Evolutionary conservation across 64 coral and sea anemone species (phyloP).

Genomic region (Platygyra sinensis): DNA sequence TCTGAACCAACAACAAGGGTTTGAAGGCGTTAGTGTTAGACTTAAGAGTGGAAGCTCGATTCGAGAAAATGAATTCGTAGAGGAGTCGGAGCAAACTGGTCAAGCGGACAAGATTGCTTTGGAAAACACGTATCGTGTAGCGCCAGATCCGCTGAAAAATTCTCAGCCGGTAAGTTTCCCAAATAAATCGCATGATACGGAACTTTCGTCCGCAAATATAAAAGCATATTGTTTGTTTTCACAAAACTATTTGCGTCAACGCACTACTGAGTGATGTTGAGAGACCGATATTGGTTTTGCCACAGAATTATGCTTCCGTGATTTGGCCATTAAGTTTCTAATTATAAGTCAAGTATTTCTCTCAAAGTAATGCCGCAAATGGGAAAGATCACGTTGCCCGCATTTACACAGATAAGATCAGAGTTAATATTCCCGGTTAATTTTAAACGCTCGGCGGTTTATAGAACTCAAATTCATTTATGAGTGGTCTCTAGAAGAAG

Average conservation of each 20-base stretch:
- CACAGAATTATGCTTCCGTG: not conserved
- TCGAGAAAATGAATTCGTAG: slow-evolving; percentile 9
- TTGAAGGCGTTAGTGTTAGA: slow-evolving; percentile 5
- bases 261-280: not conserved
- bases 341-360: not conserved
- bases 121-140: slow-evolving; percentile 25
- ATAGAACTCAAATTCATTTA: no score
- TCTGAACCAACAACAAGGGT: not conserved
- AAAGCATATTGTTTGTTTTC: not conserved
- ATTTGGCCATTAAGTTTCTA: not conserved
- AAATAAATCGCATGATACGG: not conserved
- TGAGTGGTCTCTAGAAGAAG: no score
- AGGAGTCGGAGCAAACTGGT: not conserved
- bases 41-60: slow-evolving; percentile 15
- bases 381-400: not conserved
- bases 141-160: slow-evolving; percentile 28
- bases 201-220: not conserved
- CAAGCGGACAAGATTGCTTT: not conserved
- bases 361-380: not conserved
- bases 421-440: no score
- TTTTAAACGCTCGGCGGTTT: no score
- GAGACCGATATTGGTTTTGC: not conserved
- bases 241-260: not conserved
- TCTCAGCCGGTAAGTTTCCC: not conserved
- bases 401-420: no score